phyloP scores from a whole-genome alignment of 2,888 invertebrate species.

The Sinodicranocentrus sp. region DNA sequence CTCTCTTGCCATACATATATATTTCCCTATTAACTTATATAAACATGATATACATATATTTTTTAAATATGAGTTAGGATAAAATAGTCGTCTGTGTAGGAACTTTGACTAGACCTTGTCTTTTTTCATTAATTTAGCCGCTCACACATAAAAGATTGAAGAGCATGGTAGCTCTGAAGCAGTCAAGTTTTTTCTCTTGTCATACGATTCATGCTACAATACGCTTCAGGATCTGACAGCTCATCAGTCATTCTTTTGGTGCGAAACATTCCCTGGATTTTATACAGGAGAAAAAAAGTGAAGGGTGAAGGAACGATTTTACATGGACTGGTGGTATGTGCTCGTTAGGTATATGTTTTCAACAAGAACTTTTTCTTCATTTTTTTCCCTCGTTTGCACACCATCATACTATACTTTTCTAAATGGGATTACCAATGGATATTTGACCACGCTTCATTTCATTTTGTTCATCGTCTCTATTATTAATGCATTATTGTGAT shows the following conservation, averaged over 20 bases:
- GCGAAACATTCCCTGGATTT: constrained; percentile 30
- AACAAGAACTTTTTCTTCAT: too few species aligned
- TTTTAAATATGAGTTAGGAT: background rate
- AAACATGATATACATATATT: background rate
- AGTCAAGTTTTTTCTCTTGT: constrained; percentile 58
- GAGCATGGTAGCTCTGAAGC: constrained; percentile 47
- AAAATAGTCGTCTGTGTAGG: constrained; percentile 18
- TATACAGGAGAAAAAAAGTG: constrained; percentile 22
- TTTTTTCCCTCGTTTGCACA: too few species aligned
- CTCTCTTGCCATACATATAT: background rate
- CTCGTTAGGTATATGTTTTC: too few species aligned
- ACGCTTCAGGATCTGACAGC: constrained; percentile 65
- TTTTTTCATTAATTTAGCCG: constrained; percentile 59
- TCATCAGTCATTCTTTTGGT: constrained; percentile 70
- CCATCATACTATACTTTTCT: too few species aligned
- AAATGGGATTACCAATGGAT: too few species aligned
- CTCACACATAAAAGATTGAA: constrained; percentile 61
- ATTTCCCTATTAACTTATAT: too few species aligned
- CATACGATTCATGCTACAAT: constrained; percentile 57
- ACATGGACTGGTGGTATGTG: too few species aligned
- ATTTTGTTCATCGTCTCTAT: too few species aligned
- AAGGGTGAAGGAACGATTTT: constrained; percentile 14
- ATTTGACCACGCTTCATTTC: too few species aligned
- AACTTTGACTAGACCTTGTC: constrained; percentile 59
- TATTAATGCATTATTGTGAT: too few species aligned